Evolutionary conservation across 2,888 invertebrate genomes (phyloP), one percentile per base, ranked within the genome.

Genomic region (Drosophila lutescens): DNA sequence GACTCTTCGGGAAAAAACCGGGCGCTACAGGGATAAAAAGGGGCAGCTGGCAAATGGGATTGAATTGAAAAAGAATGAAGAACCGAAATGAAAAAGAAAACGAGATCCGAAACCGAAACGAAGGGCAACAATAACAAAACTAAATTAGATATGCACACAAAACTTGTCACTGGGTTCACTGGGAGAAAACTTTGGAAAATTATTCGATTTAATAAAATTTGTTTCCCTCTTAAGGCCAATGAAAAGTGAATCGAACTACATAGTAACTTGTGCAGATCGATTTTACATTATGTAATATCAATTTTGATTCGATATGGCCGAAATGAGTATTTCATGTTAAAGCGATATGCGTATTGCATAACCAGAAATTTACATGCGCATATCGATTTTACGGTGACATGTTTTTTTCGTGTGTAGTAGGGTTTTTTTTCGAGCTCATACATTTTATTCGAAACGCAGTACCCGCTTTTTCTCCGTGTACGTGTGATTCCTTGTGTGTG

Each of bases 81-180:
- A 78, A 74, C 77, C 62, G 62, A 74, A 80, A 72, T 70, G 69
- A 67, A 58, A 69, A 51, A 41, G 73, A 57, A 69, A 60, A 60
- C 36, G 46, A 60, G 47, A 62, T 49, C 49, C 62, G 20, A 26
- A 20, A 3, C 20, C 20, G 20, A 20, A 61, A 9, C 41, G 67
- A 66, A 59, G 60, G 74, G 65, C 85, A 86, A 76, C 80, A 86
- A 82, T 80, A 82, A 78, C 82, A 80, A 79, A 76, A 63, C 76
- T 63, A 79, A 83, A 83, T 86, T 85, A 83, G 86, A 82, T 85
- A 86, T 83, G 83, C 83, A 87, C 76, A 85, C 88, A 82, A 79
- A 79, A 84, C 73, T 76, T 57, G 34, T 72, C 55, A 69, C 30
- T 47, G 34, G 17, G 10, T 46, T 10, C 54, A 46, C 23, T 17